phyloP scores from a whole-genome alignment of 2,113 vertebrate genomes.

The Alosa alosa region DNA sequence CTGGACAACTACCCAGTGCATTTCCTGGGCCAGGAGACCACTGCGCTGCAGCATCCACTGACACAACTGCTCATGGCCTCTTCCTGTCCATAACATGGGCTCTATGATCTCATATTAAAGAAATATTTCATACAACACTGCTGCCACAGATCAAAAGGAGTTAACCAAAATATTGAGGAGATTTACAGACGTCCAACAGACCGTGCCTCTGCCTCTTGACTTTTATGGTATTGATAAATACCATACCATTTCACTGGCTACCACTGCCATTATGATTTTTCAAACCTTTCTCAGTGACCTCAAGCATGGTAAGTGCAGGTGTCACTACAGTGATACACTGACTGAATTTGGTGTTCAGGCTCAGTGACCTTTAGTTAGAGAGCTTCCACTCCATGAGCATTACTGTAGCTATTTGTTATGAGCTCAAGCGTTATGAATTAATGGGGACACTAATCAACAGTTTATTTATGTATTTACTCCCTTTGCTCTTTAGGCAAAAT shows the following conservation, averaged over 20 bases:
- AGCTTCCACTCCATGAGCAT: background rate
- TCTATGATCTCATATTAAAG: conserved; percentile 36
- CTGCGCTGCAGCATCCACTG: background rate
- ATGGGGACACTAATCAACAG: background rate
- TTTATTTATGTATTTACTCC: background rate
- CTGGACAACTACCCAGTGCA: background rate
- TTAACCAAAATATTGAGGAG: conserved; percentile 27
- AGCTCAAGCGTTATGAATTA: background rate
- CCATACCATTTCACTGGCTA: conserved; percentile 27
- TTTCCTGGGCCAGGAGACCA: background rate
- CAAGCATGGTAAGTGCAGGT: conserved; percentile 24
- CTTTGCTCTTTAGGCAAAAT: conserved; percentile 25
- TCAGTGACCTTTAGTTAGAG: background rate
- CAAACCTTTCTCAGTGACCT: background rate
- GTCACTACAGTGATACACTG: background rate
- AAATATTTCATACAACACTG: conserved; percentile 37
- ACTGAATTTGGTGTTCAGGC: conserved; percentile 5
- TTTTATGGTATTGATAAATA: conserved; percentile 38
- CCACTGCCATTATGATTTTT: conserved; percentile 31
- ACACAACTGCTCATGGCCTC: conserved; percentile 22
- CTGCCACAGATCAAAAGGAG: conserved; percentile 46
- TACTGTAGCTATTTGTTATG: background rate
- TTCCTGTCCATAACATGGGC: conserved; percentile 1
- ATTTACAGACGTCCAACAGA: conserved; percentile 43
- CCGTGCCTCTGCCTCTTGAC: conserved; percentile 35